phyloP scores from a whole-genome alignment of 37 sponge, comb jelly and placozoan genomes.

The Hormiphora californensis region DNA sequence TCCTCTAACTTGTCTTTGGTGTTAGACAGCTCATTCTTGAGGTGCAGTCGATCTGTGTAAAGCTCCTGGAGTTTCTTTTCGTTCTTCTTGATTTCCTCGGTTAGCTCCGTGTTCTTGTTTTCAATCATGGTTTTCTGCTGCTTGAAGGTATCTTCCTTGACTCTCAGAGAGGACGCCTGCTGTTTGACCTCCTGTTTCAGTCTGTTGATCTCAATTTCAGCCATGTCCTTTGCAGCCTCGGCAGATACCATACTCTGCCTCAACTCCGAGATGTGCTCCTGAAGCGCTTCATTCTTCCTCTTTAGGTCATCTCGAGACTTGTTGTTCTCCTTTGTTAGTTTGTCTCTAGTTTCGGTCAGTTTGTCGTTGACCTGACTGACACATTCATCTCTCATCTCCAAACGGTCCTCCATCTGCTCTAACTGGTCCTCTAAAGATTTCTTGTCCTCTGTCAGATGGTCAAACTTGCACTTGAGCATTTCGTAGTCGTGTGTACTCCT shows the following conservation, averaged over 20 bases:
- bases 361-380: constrained; percentile 33
- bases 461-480: constrained; percentile 47
- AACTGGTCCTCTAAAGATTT: constrained; percentile 25
- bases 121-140: constrained; percentile 38
- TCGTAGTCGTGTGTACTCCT: constrained; percentile 7
- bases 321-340: background rate
- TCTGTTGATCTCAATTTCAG: constrained; percentile 10
- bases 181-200: constrained; percentile 48
- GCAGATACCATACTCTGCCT: constrained; percentile 40
- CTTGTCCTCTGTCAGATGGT: constrained; percentile 13
- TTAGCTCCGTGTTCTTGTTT: constrained; percentile 1
- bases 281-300: constrained; percentile 32
- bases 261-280: constrained; percentile 48
- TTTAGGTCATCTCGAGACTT: constrained; percentile 34
- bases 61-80: constrained; percentile 46
- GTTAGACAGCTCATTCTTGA: constrained; percentile 37
- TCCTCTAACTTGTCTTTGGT: constrained; percentile 27
- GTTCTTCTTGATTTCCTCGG: constrained; percentile 29
- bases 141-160: constrained; percentile 47
- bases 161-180: constrained; percentile 43
- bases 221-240: constrained; percentile 47
- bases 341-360: background rate
- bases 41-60: constrained; percentile 29
- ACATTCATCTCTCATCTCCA: constrained; percentile 13
- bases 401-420: constrained; percentile 14